These are phyloP conservation scores for Sebastes fasciatus DNA, from an alignment of 2,113 vertebrate genomes.

Conservation along the genomic window DNA sequence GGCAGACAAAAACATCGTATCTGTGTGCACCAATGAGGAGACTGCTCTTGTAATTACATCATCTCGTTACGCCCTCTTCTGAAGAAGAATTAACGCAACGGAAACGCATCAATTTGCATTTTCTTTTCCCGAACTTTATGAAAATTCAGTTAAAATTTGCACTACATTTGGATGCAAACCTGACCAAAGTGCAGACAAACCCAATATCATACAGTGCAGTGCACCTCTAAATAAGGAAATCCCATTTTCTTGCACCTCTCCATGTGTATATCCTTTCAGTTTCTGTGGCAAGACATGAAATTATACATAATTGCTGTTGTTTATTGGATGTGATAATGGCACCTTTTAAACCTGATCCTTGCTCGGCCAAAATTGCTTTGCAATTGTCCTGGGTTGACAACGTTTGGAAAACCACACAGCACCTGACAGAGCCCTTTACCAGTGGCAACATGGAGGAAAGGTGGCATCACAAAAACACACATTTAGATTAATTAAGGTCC, in stretches of 20 bases:
- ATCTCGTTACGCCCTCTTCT: background rate
- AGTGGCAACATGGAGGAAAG: slow-evolving; percentile 13
- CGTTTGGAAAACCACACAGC: slow-evolving; percentile 32
- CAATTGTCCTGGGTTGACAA: slow-evolving; percentile 77
- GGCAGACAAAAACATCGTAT: background rate
- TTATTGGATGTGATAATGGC: slow-evolving; percentile 77
- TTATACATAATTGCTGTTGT: slow-evolving; percentile 76
- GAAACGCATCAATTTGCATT: background rate
- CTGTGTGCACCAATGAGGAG: background rate
- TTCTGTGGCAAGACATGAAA: slow-evolving; percentile 70
- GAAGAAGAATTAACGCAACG: background rate
- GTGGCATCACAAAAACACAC: slow-evolving; percentile 12
- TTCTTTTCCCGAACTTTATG: background rate
- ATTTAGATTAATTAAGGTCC: background rate
- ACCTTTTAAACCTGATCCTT: slow-evolving; percentile 69
- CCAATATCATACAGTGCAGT: background rate
- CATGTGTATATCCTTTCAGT: slow-evolving; percentile 64
- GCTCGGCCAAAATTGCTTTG: slow-evolving; percentile 74
- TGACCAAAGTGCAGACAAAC: slow-evolving; percentile 6
- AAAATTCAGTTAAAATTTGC: background rate
- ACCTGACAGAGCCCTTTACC: slow-evolving; percentile 25
- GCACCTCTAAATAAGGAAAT: slow-evolving; percentile 38
- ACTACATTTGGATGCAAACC: background rate
- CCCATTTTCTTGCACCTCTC: slow-evolving; percentile 37
- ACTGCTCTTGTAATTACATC: background rate